Base-by-base conservation (phyloP, 2,888 invertebrate genomes). In the Tholera decimalis region DNA sequence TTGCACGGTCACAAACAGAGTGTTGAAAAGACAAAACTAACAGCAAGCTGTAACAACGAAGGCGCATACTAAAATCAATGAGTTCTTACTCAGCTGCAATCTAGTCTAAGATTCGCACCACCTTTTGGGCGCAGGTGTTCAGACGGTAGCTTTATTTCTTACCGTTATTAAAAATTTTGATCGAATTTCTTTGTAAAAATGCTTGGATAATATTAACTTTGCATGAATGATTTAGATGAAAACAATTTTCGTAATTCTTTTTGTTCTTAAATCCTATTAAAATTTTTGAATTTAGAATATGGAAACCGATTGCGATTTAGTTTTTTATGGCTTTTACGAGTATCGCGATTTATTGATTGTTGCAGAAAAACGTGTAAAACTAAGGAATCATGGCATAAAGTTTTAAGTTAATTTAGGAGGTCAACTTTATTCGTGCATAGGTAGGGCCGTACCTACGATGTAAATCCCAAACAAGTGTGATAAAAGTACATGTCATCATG, bases 141-240 rank as follows among this genome's bases (percentile, higher is more conserved):
- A 37, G 18, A 51, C 35, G 35, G 55, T 46, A 58, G 47, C 46
- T 55, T 59, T 65, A 75, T 75, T 55, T 63, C 47, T 58, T 67
- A 47, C 26, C 46, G 44, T 72, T 81, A 81, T 79, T 72, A 75
- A 79, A 80, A 79, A 55, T 33, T 15, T 13, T 39, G 13, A 53
- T 54, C 56, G 43, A 56, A 49, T 50, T 60, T 35, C 20, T 63
- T 63, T 58, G 18, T n/a, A 13, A 60, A 47, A 65, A 59, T 11
- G 20, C 20, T 66, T 9, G 26, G n/a, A 44, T 46, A 43, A 60
- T 57, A 57, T 54, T 57, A 44, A 64, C 8, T 39, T 50, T 76
- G 47, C 33, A 43, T 70, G 8, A 59, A 56, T 72, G 26, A 69
- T 56, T 55, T 20, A 75, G 13, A 56, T 54, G 37, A 57, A 54